phyloP scores from a whole-genome alignment of 2,113 vertebrate species.

The Nettapus auritus region DNA sequence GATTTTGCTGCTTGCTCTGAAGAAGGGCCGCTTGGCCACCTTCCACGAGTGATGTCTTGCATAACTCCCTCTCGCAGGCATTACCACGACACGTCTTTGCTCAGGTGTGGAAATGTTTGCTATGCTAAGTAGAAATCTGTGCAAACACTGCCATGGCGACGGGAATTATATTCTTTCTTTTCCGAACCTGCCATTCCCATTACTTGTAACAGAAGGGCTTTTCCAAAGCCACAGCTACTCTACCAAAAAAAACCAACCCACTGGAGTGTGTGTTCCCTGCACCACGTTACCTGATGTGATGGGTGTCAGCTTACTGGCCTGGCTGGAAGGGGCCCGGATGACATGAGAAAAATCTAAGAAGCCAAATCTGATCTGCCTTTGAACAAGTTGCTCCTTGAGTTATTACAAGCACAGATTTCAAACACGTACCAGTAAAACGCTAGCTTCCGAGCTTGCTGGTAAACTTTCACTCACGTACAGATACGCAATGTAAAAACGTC shows the following conservation, averaged over 20 bases:
- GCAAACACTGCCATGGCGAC: background rate
- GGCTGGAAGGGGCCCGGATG: background rate
- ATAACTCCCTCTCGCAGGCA: background rate
- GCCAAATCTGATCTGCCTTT: background rate
- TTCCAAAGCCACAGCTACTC: constrained; percentile 46
- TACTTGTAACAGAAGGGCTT: constrained; percentile 11
- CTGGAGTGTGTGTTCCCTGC: background rate
- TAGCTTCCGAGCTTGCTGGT: constrained; percentile 55
- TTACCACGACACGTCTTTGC: background rate
- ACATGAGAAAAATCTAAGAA: background rate
- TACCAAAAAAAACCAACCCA: background rate
- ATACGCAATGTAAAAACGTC: constrained; percentile 3
- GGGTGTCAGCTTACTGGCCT: background rate
- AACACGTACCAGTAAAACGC: background rate
- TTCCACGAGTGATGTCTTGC: background rate
- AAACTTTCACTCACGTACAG: constrained; percentile 33
- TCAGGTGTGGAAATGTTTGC: background rate
- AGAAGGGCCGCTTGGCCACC: background rate
- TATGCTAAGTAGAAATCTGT: constrained; percentile 1
- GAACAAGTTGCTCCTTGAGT: background rate
- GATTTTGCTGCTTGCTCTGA: background rate
- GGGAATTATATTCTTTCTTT: background rate
- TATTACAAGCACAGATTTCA: constrained; percentile 37
- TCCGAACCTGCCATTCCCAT: background rate
- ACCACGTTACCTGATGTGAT: background rate